Percentiles rank a stretch among this genome's conserved stretches.
Conservation (phyloP, 2,888 invertebrate genomes). For the Teleiodes luculella region DNA sequence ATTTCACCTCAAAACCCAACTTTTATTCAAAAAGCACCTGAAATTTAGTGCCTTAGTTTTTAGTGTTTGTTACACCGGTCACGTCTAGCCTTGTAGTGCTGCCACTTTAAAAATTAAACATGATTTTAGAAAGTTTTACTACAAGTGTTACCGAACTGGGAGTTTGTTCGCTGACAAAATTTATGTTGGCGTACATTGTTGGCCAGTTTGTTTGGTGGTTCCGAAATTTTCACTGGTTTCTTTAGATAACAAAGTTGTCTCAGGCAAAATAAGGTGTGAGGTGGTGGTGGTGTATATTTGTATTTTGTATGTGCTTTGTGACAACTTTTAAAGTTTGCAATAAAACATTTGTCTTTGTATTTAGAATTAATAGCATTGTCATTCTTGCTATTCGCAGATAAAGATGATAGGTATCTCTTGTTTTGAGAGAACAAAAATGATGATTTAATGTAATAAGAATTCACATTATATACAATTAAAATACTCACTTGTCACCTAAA, state of each 20-base stretch:
- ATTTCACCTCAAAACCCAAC: not conserved
- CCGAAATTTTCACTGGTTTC: not conserved
- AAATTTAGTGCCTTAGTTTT: not conserved
- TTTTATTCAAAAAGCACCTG: not conserved
- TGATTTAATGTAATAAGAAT: too few species aligned
- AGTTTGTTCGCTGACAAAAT: not conserved
- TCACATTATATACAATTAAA: too few species aligned
- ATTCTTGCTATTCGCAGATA: too few species aligned
- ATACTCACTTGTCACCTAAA: too few species aligned
- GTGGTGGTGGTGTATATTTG: not conserved
- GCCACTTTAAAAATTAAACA: constrained; percentile 15
- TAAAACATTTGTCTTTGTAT: too few species aligned
- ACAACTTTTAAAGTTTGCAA: too few species aligned
- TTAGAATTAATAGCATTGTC: too few species aligned
- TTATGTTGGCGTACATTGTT: not conserved
- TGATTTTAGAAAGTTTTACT: constrained; percentile 10
- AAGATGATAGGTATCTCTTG: too few species aligned
- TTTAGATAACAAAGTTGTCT: not conserved
- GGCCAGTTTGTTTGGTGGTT: too few species aligned
- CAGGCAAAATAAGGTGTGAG: not conserved
- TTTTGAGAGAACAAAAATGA: too few species aligned
- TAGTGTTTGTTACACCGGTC: not conserved
- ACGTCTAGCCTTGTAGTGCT: constrained; percentile 4
- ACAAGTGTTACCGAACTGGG: not conserved
- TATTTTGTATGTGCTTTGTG: not conserved